Conservation (phyloP, 2,113 vertebrate genomes). For the Hippocampus mohnikei region DNA sequence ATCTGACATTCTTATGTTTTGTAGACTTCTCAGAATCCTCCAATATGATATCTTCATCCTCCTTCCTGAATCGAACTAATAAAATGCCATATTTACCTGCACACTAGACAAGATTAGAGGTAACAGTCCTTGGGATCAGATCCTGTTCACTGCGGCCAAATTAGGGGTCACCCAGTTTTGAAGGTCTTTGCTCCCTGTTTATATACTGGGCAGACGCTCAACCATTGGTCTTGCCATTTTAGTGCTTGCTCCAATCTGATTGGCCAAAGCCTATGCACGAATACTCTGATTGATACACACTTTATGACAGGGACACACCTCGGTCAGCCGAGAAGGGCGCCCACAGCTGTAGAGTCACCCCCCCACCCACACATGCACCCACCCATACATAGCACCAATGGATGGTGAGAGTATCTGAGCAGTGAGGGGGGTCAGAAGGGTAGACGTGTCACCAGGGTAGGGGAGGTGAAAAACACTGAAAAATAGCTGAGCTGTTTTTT, state of each 20-base stretch:
- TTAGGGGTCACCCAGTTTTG: conserved; percentile 74
- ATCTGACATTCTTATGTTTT: background rate
- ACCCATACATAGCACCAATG: conserved; percentile 64
- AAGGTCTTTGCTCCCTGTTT: conserved; percentile 47
- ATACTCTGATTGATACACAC: conserved; percentile 54
- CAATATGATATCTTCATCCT: background rate
- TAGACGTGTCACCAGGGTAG: background rate
- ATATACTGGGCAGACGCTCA: conserved; percentile 61
- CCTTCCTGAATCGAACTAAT: conserved; percentile 16
- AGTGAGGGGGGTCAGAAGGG: conserved; percentile 20
- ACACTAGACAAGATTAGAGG: conserved; percentile 71
- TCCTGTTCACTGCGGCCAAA: conserved; percentile 77
- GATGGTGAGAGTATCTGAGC: conserved; percentile 17
- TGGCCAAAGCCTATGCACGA: conserved; percentile 54
- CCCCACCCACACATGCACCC: conserved; percentile 51
- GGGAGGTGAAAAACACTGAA: conserved; percentile 27
- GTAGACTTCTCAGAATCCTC: conserved; percentile 9
- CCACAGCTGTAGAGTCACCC: conserved; percentile 57
- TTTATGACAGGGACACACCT: conserved; percentile 67
- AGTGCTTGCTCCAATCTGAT: conserved; percentile 62
- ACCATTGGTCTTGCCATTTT: conserved; percentile 69
- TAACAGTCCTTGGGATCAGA: conserved; percentile 80
- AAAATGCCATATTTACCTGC: conserved; percentile 65
- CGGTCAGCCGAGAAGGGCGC: conserved; percentile 57
- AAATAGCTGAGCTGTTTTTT: conserved; percentile 59